These are phyloP conservation scores for Cygnus atratus DNA, from an alignment of 2,113 vertebrate species.

Conservation along the genomic window DNA sequence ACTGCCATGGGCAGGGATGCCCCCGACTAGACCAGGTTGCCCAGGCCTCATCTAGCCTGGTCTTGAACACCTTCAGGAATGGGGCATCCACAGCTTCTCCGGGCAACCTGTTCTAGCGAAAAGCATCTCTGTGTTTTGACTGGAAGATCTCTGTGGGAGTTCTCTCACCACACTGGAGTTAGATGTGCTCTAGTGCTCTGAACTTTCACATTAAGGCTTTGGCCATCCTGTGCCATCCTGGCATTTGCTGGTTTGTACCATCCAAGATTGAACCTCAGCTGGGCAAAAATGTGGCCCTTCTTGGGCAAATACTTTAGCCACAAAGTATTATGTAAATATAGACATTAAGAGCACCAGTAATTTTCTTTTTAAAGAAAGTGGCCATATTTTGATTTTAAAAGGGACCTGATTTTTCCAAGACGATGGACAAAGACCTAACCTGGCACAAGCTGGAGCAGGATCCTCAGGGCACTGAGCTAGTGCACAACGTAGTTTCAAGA, in stretches of 20 bases:
- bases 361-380: background rate
- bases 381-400: background rate
- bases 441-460: background rate
- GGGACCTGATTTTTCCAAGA: background rate
- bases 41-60: too few species aligned
- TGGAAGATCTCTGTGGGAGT: background rate
- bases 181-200: background rate
- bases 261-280: background rate
- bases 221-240: background rate
- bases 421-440: background rate
- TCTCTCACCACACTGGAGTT: rapidly evolving
- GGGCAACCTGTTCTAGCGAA: too few species aligned
- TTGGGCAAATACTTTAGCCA: background rate
- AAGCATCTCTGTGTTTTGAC: too few species aligned
- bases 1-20: too few species aligned
- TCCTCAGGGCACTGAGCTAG: background rate
- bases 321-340: background rate
- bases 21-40: too few species aligned
- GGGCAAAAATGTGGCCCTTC: background rate
- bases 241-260: background rate
- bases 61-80: too few species aligned
- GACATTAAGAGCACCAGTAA: background rate
- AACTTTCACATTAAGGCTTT: background rate
- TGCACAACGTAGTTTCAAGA: background rate
- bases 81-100: too few species aligned